These are phyloP conservation scores for Polypterus senegalus DNA, from an alignment of 2,113 vertebrate species.

Conservation along the genomic window DNA sequence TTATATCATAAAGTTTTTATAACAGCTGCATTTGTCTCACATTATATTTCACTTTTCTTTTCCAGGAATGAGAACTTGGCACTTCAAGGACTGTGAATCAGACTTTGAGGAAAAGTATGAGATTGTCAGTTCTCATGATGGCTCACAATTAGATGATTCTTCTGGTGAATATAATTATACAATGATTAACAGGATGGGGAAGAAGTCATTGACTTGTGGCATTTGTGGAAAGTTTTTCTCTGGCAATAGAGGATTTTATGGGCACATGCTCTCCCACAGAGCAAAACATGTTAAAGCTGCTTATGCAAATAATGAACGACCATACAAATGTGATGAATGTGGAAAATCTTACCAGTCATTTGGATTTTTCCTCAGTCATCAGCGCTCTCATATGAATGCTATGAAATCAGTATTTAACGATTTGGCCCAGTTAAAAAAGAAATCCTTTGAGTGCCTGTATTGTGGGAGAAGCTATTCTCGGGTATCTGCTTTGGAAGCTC, in stretches of 20 bases:
- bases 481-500: conserved; percentile 57
- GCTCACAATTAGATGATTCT: too few relatives aligned
- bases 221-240: conserved; percentile 34
- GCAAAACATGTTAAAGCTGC: conserved; percentile 27
- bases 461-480: conserved; percentile 56
- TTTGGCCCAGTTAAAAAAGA: conserved; percentile 50
- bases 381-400: conserved; percentile 45
- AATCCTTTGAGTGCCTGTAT: conserved; percentile 49
- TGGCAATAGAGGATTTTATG: conserved; percentile 30
- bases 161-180: too few relatives aligned
- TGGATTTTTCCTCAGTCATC: conserved; percentile 53
- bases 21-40: too few relatives aligned
- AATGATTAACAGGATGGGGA: conserved; percentile 4
- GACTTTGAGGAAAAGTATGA: too few relatives aligned
- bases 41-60: too few relatives aligned
- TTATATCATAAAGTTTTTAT: too few relatives aligned
- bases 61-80: too few relatives aligned
- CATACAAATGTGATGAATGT: conserved; percentile 47
- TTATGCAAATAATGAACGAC: conserved; percentile 23
- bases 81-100: too few relatives aligned
- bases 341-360: conserved; percentile 41
- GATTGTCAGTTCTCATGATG: too few relatives aligned
- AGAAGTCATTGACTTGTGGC: conserved; percentile 30
- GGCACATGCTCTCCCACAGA: conserved; percentile 34
- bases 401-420: conserved; percentile 51